Percentiles rank a stretch among this genome's conserved stretches.
Evolutionary conservation across 2,113 vertebrate genomes (phyloP).

Genomic region (Pungitius pungitius): DNA sequence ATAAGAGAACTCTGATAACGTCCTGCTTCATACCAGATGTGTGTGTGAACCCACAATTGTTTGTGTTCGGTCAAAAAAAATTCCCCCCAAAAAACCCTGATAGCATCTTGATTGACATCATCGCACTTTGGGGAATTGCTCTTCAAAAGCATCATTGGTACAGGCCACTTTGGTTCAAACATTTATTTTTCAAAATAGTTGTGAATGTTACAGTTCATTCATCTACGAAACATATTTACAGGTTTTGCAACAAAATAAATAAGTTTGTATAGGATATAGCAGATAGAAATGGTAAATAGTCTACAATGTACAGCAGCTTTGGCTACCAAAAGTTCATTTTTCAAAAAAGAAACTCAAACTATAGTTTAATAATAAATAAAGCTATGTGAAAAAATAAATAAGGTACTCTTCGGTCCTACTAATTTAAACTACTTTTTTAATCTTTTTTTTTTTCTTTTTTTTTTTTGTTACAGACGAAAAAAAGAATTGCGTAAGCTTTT

Average conservation of each 20-base stretch:
- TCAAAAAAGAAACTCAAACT: conserved; percentile 70
- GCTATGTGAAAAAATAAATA: conserved; percentile 88
- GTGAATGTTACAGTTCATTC: conserved; percentile 78
- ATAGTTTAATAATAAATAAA: conserved; percentile 84
- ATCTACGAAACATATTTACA: conserved; percentile 81
- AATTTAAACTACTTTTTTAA: conserved; percentile 74
- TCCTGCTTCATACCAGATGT: conserved; percentile 53
- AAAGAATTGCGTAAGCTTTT: conserved; percentile 69
- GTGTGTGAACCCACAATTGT: conserved; percentile 5
- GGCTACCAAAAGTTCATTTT: conserved; percentile 75
- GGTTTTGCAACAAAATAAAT: conserved; percentile 82
- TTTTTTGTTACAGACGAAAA: conserved; percentile 64
- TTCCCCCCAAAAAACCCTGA: conserved; percentile 35
- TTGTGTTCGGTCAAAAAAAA: conserved; percentile 12
- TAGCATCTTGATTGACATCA: conserved; percentile 46
- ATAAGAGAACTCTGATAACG: conserved; percentile 41
- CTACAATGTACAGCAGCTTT: conserved; percentile 83
- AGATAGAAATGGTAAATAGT: conserved; percentile 77
- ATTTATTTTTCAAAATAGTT: conserved; percentile 79
- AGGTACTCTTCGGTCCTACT: conserved; percentile 78
- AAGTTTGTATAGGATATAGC: conserved; percentile 75
- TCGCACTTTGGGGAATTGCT: conserved; percentile 1
- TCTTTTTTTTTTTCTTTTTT: conserved; percentile 68
- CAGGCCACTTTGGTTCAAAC: conserved; percentile 70
- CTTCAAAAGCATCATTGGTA: conserved; percentile 5